Evolutionary conservation across 2,888 invertebrate species (phyloP), one percentile per base, ranked within the genome.

Genomic region (Oligia latruncula): DNA sequence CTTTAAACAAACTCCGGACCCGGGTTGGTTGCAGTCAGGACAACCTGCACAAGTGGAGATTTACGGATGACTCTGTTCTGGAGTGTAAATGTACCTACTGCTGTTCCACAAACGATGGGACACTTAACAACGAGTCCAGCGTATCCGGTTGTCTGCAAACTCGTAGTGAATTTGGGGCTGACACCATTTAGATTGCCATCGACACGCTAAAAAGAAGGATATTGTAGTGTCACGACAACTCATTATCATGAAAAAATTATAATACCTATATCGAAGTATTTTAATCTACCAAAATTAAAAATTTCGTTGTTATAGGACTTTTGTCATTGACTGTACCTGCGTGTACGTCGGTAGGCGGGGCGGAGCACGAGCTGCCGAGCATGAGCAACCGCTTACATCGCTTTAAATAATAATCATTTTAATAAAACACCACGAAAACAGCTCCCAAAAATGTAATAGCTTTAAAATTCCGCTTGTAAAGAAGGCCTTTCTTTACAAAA

Each of bases 401-500:
- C 17, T 23, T 81, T 60, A 46, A 68, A 78, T 80, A 80, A 84
- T 64, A 52, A 72, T 72, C 4, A 64, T 84, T 80, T 67, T 71
- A 75, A 46, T 58, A 58, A 60, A 70, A 20, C 43, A 62, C 20
- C 35, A 71, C 35, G 17, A 67, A 58, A 67, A 13, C 40, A 20
- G 62, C 49, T 64, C n/a, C 71, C 71, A 55, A 84, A 71, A 83
- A 65, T 64, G 0, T 35, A 17, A 29, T 52, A 23, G n/a, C 29
- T 55, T 46, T 55, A 43, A 40, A 43, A 49, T 78, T 49, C 4
- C 6, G 43, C n/a, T 13, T n/a, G 2, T n/a, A 17, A 23, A 1
- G 13, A 55, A 23, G 2, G 17, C 6, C 17, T 52, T 62, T 71
- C 43, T 29, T 62, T 29, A 40, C 11, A 43, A 52, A 46, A 29